phyloP scores from a whole-genome alignment of 1,140 invertebrate genomes.

The Caenorhabditis briggsae region DNA sequence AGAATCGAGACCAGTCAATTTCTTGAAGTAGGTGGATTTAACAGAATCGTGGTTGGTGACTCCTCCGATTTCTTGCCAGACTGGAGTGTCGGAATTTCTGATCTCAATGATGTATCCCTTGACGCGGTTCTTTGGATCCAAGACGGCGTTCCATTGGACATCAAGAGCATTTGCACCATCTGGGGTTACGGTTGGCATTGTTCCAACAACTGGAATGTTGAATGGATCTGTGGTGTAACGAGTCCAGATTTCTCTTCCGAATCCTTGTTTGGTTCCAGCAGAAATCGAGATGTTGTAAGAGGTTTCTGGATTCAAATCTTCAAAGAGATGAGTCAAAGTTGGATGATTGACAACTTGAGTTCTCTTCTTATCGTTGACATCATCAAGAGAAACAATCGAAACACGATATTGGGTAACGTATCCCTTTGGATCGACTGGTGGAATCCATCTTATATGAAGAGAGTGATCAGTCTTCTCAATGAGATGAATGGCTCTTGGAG shows the following conservation, averaged over 20 bases:
- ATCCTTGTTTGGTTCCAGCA: slow-evolving; percentile 71
- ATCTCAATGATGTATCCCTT: slow-evolving; percentile 76
- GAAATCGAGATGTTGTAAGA: slow-evolving; percentile 75
- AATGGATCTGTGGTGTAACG: slow-evolving; percentile 76
- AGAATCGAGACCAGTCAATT: slow-evolving; percentile 71
- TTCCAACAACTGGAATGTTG: slow-evolving; percentile 72
- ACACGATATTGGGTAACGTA: slow-evolving; percentile 76
- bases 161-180: slow-evolving; percentile 74
- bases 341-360: slow-evolving; percentile 75
- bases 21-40: slow-evolving; percentile 71
- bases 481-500: slow-evolving; percentile 74
- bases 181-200: slow-evolving; percentile 72
- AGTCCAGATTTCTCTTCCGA: slow-evolving; percentile 76
- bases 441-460: slow-evolving; percentile 76
- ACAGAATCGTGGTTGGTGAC: slow-evolving; percentile 73
- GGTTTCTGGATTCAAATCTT: slow-evolving; percentile 74
- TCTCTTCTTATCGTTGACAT: slow-evolving; percentile 70
- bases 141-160: slow-evolving; percentile 76
- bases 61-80: slow-evolving; percentile 72
- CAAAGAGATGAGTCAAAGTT: slow-evolving; percentile 75
- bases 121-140: slow-evolving; percentile 74
- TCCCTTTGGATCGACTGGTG: slow-evolving; percentile 73
- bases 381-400: slow-evolving; percentile 68
- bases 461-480: slow-evolving; percentile 78
- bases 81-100: slow-evolving; percentile 70